Base-by-base conservation (phyloP, 1,140 invertebrate genomes). In the Sycobia sp. region DNA sequence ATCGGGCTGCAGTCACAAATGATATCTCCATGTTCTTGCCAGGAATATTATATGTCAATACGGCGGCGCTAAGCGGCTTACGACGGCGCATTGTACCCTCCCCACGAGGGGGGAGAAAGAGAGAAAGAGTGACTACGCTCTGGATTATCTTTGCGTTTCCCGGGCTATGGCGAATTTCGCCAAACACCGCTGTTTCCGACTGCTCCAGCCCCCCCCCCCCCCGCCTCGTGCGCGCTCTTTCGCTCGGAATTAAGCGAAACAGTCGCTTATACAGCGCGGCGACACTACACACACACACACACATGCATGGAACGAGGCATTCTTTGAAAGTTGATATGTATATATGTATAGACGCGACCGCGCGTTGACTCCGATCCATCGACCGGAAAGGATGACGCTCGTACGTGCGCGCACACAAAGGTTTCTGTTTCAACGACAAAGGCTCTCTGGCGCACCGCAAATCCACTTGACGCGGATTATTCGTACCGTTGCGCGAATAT, bases 401-500 rank as follows among this genome's bases (percentile, higher is more conserved):
- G 20, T n/a, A n/a, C n/a, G n/a, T n/a, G n/a, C n/a, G n/a, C 13
- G 32, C 39, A 36, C 18, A 47, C n/a, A 49, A 25, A 32, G 46
- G 16, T 51, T 13, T 25, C 10, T n/a, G n/a, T 34, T 66, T 49
- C 56, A 41, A 56, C 53, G 55, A 63, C 68, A 67, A 67, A 71
- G 69, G 62, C 65, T 44, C 62, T 67, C 56, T 57, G 60, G 22
- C 64, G 60, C 66, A 60, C 53, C 58, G 67, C 63, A 66, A 71
- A 73, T 66, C 65, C 67, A 70, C 71, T 70, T 68, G 70, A 73
- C 67, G 67, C 69, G 67, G 70, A 73, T n/a, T 3, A 3, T 71
- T 66, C 71, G 68, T 71, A 63, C 68, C 61, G 71, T 69, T 72
- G 72, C 65, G 62, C 51, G 67, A 11, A 73, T 73, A 72, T 74